Percentiles rank a stretch among this genome's conserved stretches.
Evolutionary conservation across 1,140 invertebrate genomes (phyloP).

Genomic region (Drosophila aff.): DNA sequence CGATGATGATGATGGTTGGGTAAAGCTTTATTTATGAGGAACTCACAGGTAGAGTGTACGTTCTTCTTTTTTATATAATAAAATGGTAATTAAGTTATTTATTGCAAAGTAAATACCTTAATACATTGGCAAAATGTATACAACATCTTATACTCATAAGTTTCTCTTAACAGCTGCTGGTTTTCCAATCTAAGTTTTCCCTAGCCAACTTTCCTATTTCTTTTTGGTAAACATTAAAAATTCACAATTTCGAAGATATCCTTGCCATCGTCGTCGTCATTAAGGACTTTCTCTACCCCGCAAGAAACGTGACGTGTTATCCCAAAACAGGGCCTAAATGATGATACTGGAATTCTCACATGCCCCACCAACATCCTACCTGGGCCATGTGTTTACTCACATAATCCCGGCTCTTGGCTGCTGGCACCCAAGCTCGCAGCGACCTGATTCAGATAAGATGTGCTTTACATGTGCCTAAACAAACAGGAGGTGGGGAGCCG

Average conservation of each 20-base stretch:
- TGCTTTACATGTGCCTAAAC: conserved; percentile 81
- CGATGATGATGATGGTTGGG: neutral
- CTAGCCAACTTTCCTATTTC: neutral
- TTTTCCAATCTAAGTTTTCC: neutral
- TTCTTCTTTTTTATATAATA: neutral
- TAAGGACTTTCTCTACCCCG: conserved; percentile 1
- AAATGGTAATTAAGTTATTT: conserved; percentile 2
- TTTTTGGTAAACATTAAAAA: neutral
- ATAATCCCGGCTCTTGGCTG: conserved; percentile 58
- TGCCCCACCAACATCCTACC: conserved; percentile 12
- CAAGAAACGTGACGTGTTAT: conserved; percentile 38
- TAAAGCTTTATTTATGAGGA: neutral
- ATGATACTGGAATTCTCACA: conserved; percentile 28
- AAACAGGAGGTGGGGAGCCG: conserved; percentile 48
- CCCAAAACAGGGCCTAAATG: conserved; percentile 37
- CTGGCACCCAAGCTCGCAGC: conserved; percentile 40
- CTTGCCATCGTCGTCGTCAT: conserved; percentile 12
- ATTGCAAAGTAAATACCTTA: neutral
- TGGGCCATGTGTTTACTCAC: conserved; percentile 48
- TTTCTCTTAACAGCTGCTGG: neutral
- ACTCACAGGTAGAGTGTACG: neutral
- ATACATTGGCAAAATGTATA: neutral
- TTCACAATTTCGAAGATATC: neutral
- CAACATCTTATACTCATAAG: neutral
- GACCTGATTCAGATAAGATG: conserved; percentile 73